A percentile compares a stretch with the other conserved stretches of the same genome.
Conservation (phyloP, 2,797 vertebrate genomes). For the Oreonectes daqikongensis region DNA sequence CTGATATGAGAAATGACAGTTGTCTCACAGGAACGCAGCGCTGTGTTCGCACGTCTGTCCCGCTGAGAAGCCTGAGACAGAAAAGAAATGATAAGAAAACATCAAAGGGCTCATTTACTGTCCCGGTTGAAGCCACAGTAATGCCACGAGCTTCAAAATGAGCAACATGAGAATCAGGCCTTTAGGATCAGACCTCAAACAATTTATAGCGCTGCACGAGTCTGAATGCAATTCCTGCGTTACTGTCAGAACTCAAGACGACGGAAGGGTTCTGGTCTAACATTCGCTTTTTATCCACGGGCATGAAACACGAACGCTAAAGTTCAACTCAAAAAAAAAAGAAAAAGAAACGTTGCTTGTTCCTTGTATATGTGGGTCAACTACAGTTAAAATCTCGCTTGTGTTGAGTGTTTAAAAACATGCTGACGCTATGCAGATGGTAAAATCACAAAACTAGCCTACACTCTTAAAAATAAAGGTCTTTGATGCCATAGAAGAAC, state of each 20-base stretch:
- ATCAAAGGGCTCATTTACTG: constrained; percentile 64
- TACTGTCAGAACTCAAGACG: constrained; percentile 14
- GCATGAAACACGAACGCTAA: constrained; percentile 30
- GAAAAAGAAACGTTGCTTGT: too few species aligned
- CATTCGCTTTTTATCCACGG: constrained; percentile 1
- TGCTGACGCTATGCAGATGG: constrained; percentile 32
- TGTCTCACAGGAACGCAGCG: constrained; percentile 1
- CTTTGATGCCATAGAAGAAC: too few species aligned
- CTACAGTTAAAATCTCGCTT: neutral
- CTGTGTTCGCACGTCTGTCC: neutral
- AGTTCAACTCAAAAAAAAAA: too few species aligned
- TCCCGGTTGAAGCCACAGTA: constrained; percentile 67
- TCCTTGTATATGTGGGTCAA: too few species aligned
- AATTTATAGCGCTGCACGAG: constrained; percentile 36
- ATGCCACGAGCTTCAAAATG: constrained; percentile 71
- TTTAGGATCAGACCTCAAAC: constrained; percentile 28
- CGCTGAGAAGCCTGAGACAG: constrained; percentile 68
- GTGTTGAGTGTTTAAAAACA: constrained; percentile 24
- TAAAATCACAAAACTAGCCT: constrained; percentile 33
- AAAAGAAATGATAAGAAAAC: constrained; percentile 42
- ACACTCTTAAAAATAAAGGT: too few species aligned
- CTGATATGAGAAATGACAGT: neutral
- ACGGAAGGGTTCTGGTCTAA: constrained; percentile 8
- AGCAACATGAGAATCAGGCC: constrained; percentile 63
- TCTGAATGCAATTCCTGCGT: constrained; percentile 44